Conservation (phyloP, 2,113 vertebrate species). For the Mormoops blainvillei region DNA sequence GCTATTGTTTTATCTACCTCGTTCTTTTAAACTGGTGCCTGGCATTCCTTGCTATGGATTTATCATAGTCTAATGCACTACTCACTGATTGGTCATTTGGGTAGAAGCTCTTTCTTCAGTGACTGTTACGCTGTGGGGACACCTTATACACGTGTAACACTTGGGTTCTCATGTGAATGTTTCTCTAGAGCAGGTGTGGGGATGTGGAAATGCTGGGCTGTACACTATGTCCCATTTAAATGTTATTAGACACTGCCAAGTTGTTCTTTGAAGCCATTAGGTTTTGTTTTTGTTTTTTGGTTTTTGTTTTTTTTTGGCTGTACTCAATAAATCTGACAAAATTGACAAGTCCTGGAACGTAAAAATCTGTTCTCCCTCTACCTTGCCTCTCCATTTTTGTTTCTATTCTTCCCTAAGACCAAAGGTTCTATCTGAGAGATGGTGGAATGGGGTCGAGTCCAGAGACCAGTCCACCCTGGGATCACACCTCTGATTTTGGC, state of each 20-base stretch:
- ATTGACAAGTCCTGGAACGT: neutral
- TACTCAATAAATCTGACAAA: neutral
- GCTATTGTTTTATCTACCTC: neutral
- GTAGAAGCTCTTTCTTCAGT: neutral
- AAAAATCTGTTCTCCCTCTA: neutral
- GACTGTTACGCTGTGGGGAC: neutral
- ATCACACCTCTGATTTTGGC: neutral
- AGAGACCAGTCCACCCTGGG: neutral
- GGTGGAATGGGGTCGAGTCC: neutral
- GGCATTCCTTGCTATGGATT: neutral
- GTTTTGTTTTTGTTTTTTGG: too few relatives aligned
- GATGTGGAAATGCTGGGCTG: neutral
- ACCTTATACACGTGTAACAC: accelerated
- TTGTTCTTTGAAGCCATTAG: neutral
- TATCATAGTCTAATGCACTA: neutral
- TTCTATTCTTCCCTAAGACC: neutral
- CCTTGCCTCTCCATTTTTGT: neutral
- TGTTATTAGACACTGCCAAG: neutral
- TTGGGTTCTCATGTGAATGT: too few relatives aligned
- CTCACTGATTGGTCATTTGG: neutral
- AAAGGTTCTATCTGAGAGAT: neutral
- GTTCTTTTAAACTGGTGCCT: neutral
- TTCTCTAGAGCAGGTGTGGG: neutral
- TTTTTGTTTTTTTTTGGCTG: neutral
- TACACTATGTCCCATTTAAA: neutral